A percentile compares a stretch with the other conserved stretches of the same genome.
phyloP scores from a whole-genome alignment of 64 coral and sea anemone species.

The Orbicella faveolata region DNA sequence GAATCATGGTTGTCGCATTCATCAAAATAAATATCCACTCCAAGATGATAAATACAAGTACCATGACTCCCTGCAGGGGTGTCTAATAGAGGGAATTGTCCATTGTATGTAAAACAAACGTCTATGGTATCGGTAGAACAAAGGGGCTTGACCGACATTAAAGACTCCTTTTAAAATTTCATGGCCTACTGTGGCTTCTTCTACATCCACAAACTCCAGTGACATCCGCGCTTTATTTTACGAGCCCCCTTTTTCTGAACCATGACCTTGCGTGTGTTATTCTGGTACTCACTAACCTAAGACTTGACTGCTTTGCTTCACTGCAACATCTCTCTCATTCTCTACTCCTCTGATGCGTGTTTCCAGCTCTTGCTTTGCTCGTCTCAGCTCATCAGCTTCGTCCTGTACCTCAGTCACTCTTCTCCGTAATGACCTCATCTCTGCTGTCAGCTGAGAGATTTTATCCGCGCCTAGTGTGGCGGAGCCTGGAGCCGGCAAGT shows the following conservation, averaged over 20 bases:
- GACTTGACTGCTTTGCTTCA: constrained; percentile 61
- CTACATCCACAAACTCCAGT: neutral
- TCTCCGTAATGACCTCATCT: constrained; percentile 67
- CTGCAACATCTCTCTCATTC: constrained; percentile 79
- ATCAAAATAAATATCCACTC: too few relatives aligned
- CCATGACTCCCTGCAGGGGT: too few relatives aligned
- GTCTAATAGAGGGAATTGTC: too few relatives aligned
- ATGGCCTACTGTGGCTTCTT: too few relatives aligned
- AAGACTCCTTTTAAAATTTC: too few relatives aligned
- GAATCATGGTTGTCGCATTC: too few relatives aligned
- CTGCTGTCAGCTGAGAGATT: constrained; percentile 88
- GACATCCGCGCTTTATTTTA: neutral
- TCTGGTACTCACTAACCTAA: constrained; percentile 27
- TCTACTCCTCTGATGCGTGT: constrained; percentile 62
- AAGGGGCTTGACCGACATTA: too few relatives aligned
- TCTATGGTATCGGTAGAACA: too few relatives aligned
- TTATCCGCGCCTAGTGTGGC: constrained; percentile 86
- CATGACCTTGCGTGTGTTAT: too few relatives aligned
- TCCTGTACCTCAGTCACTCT: constrained; percentile 70
- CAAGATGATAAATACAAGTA: too few relatives aligned
- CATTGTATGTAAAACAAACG: too few relatives aligned
- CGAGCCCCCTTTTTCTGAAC: too few relatives aligned
- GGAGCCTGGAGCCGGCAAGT: constrained; percentile 60
- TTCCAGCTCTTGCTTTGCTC: constrained; percentile 65
- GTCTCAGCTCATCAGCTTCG: constrained; percentile 73